These are phyloP conservation scores for Frieseomelitta varia DNA, from an alignment of 1,140 invertebrate genomes.

Conservation along the genomic window DNA sequence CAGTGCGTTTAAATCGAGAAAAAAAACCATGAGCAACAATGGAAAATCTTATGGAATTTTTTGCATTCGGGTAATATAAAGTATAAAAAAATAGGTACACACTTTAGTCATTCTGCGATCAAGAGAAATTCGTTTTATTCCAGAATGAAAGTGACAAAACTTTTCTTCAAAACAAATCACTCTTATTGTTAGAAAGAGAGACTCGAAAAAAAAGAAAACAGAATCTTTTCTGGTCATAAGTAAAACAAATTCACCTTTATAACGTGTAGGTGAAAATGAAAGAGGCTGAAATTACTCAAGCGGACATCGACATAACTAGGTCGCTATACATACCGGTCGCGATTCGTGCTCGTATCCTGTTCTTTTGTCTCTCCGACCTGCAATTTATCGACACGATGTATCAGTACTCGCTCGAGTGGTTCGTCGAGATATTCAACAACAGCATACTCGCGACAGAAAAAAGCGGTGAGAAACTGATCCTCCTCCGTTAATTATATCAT, in stretches of 20 bases:
- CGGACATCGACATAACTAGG: slow-evolving; percentile 87
- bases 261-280: slow-evolving; percentile 82
- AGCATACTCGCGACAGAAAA: slow-evolving; percentile 87
- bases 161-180: no score
- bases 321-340: slow-evolving; percentile 88
- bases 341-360: slow-evolving; percentile 87
- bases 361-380: slow-evolving; percentile 88
- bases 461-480: slow-evolving; percentile 62
- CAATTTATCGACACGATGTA: slow-evolving; percentile 90
- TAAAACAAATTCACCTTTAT: neutral
- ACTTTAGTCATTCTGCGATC: no score
- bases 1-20: no score
- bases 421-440: slow-evolving; percentile 86
- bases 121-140: no score
- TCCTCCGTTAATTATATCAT: no score
- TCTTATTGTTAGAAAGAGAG: no score
- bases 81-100: no score
- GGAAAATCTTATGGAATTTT: no score
- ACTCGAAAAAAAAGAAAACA: no score
- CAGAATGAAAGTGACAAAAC: no score
- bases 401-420: slow-evolving; percentile 90
- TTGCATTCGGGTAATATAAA: no score
- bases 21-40: no score
- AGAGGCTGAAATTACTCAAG: slow-evolving; percentile 84
- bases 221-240: neutral